Evolutionary conservation across 2,113 vertebrate genomes (phyloP), one percentile per base, ranked within the genome.

Genomic region (Chamaetylas fuelleborni): DNA sequence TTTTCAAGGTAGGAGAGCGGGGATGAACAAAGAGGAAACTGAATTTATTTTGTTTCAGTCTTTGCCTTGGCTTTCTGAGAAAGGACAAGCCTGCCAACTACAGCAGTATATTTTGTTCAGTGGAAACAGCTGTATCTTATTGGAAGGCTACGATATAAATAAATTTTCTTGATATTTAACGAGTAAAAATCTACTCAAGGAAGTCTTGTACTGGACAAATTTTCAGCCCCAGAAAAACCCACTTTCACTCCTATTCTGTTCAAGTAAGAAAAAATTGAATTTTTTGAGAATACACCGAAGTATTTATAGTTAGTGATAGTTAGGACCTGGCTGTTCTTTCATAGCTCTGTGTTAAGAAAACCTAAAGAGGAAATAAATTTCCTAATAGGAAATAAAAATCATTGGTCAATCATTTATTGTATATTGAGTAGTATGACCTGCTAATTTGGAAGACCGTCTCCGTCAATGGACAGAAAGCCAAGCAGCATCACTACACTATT

Each of bases 271-370:
- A n/a, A n/a, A n/a, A n/a, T n/a, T n/a, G n/a, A n/a, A n/a, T n/a
- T n/a, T n/a, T n/a, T n/a, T n/a, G n/a, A n/a, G n/a, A n/a, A n/a
- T n/a, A n/a, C n/a, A n/a, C n/a, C n/a, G n/a, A n/a, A n/a, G n/a
- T n/a, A n/a, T n/a, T n/a, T n/a, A n/a, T n/a, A n/a, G n/a, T 93
- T 92, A 96, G 76, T 94, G 86, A 90, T 58, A 70, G 13, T 73
- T 90, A 60, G 70, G 70, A 93, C 36, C n/a, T 57, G 8, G 54
- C 81, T 45, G 70, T 82, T 91, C n/a, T 90, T 95, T 90, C 24
- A 20, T 70, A 71, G 43, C 51, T 93, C 74, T 90, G 18, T 54
- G 33, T 85, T 48, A 62, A 47, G 61, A 97, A 90, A 90, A 88
- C 45, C 65, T 92, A 11, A 76, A 85, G 60, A 56, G 31, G 16